Conservation (phyloP, 2,888 invertebrate species). For the Eubasilissa splendida region DNA sequence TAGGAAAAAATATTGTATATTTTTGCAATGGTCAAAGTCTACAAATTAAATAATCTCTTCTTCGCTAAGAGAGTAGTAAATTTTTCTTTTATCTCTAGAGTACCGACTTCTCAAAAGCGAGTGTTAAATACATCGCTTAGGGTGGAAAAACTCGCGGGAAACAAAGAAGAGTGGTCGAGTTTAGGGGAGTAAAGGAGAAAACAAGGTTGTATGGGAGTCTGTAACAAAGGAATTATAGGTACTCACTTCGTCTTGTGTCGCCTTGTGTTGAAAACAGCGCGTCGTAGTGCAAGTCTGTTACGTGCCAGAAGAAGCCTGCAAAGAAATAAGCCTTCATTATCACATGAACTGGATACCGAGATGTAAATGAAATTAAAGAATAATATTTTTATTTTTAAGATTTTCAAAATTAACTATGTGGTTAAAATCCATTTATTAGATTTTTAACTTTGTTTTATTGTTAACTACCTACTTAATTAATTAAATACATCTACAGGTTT, state of each 20-base stretch:
- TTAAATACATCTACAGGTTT: no score
- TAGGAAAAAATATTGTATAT: not conserved
- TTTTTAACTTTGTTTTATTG: no score
- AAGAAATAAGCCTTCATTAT: slow-evolving; percentile 64
- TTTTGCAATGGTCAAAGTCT: not conserved
- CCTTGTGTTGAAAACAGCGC: slow-evolving; percentile 85
- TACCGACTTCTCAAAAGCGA: not conserved
- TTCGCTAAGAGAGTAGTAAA: not conserved
- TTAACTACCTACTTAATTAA: no score
- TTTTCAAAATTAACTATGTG: no score
- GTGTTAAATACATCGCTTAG: slow-evolving; percentile 33
- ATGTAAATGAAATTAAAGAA: no score
- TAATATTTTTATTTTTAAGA: no score
- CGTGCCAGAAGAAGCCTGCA: slow-evolving; percentile 96
- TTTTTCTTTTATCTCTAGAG: slow-evolving; percentile 14
- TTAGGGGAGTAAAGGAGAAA: not conserved
- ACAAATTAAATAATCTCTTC: slow-evolving; percentile 11
- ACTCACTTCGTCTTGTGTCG: slow-evolving; percentile 84
- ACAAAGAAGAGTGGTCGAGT: slow-evolving; percentile 7
- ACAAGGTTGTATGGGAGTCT: not conserved
- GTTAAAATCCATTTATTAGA: no score
- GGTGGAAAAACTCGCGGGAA: slow-evolving; percentile 21
- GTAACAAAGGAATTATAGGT: slow-evolving; percentile 57
- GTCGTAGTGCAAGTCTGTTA: slow-evolving; percentile 94
- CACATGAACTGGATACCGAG: not conserved